A percentile compares a stretch with the other conserved stretches of the same genome.
Conservation (phyloP, 2,888 invertebrate genomes). For the Pterostichus niger region DNA sequence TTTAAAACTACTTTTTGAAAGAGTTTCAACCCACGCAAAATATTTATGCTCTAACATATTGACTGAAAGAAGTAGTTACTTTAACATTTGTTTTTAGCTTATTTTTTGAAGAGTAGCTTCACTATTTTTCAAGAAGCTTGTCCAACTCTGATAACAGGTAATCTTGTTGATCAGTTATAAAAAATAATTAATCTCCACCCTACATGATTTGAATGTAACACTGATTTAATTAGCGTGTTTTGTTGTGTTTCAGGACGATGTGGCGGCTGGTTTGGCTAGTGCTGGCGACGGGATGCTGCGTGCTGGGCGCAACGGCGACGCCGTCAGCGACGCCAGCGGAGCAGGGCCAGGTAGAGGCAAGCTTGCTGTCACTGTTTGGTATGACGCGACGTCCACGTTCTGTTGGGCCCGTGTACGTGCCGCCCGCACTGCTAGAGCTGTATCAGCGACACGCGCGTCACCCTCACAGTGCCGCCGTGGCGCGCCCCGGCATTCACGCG, state of each 20-base stretch:
- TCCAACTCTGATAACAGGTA: no score
- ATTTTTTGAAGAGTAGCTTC: no score
- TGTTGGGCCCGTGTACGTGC: constrained; percentile 81
- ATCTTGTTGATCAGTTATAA: no score
- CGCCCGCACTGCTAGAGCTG: constrained; percentile 89
- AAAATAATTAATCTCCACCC: no score
- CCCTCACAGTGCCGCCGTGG: constrained; percentile 83
- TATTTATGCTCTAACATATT: no score
- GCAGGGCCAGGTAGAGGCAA: constrained; percentile 77
- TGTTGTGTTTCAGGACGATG: constrained; percentile 73
- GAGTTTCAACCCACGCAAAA: no score
- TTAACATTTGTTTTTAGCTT: no score
- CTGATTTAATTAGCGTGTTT: neutral
- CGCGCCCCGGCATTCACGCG: constrained; percentile 84
- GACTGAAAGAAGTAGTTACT: no score
- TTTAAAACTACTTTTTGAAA: no score
- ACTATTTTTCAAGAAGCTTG: no score
- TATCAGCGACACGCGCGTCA: constrained; percentile 85
- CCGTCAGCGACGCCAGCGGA: constrained; percentile 68
- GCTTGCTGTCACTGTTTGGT: constrained; percentile 82
- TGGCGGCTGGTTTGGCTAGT: constrained; percentile 76
- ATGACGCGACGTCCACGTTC: constrained; percentile 79
- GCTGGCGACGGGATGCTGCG: constrained; percentile 75
- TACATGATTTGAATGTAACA: no score
- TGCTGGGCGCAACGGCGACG: constrained; percentile 69